These are phyloP conservation scores for Tauraco hartlaubi DNA, from an alignment of 2,797 vertebrate genomes.

Conservation along the genomic window DNA sequence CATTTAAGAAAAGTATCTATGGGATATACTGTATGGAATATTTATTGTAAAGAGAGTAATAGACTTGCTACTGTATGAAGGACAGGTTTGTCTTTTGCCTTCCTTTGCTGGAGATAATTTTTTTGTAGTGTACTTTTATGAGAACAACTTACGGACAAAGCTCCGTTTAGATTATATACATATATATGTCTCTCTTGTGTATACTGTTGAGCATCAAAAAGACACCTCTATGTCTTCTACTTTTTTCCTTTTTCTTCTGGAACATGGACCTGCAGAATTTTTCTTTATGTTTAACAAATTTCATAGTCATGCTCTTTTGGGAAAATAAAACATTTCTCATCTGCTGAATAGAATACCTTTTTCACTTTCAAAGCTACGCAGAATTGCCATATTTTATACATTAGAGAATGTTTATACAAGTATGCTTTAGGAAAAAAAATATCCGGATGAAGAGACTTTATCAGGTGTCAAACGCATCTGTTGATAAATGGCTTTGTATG, in stretches of 20 bases:
- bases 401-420: constrained; percentile 54
- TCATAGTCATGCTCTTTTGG: not conserved
- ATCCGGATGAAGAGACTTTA: constrained; percentile 52
- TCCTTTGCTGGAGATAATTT: not conserved
- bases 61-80: constrained; percentile 20
- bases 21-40: not conserved
- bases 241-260: not conserved
- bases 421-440: constrained; percentile 23
- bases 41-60: not conserved
- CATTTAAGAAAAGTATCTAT: not conserved
- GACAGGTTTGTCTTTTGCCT: constrained; percentile 9
- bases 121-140: not conserved
- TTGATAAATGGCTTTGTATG: constrained; percentile 57
- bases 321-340: constrained; percentile 64
- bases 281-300: constrained; percentile 64
- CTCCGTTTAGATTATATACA: not conserved
- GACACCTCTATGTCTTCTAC: not conserved
- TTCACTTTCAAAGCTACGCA: constrained; percentile 31
- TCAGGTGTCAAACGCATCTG: constrained; percentile 39
- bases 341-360: constrained; percentile 34
- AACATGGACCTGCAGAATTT: not conserved
- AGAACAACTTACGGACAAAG: constrained; percentile 4
- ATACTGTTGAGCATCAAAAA: not conserved
- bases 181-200: not conserved
- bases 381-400: constrained; percentile 24